Percentiles rank a stretch among this genome's conserved stretches.
phyloP scores from a whole-genome alignment of 1,140 invertebrate species.

The Drosophila elegans region DNA sequence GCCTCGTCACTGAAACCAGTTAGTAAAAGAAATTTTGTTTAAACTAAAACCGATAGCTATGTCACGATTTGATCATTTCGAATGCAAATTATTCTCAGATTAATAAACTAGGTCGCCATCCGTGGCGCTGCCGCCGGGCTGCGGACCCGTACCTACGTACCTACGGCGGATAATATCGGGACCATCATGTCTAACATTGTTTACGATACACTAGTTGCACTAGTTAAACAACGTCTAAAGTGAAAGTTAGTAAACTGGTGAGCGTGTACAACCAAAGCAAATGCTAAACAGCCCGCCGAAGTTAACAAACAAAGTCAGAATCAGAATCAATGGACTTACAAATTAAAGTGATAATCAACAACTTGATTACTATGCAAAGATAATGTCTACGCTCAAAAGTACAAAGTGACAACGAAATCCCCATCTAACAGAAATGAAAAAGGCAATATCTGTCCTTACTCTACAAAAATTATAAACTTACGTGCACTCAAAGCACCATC shows the following conservation, averaged over 20 bases:
- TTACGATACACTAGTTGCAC: conserved; percentile 3
- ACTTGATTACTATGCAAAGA: conserved; percentile 2
- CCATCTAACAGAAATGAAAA: neutral
- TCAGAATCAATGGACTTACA: neutral
- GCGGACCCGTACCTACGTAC: conserved; percentile 23
- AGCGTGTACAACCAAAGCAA: neutral
- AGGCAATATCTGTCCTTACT: neutral
- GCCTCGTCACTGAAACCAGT: conserved; percentile 70
- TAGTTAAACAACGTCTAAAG: conserved; percentile 1
- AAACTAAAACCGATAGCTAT: conserved; percentile 49
- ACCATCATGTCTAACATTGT: conserved; percentile 3
- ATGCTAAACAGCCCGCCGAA: conserved; percentile 18
- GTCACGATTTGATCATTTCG: conserved; percentile 54
- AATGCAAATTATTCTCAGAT: conserved; percentile 55
- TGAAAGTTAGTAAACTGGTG: neutral
- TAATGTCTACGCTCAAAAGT: conserved; percentile 7
- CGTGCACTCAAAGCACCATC: neutral
- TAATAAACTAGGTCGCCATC: conserved; percentile 49
- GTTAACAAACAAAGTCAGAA: neutral
- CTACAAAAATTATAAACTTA: neutral
- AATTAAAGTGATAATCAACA: conserved; percentile 11
- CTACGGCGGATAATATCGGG: conserved; percentile 36
- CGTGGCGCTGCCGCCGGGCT: conserved; percentile 68
- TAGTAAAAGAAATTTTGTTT: conserved; percentile 64
- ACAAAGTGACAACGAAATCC: conserved; percentile 12